Base-by-base conservation (phyloP, 2,888 invertebrate species). In the Cataglyphis albicans region DNA sequence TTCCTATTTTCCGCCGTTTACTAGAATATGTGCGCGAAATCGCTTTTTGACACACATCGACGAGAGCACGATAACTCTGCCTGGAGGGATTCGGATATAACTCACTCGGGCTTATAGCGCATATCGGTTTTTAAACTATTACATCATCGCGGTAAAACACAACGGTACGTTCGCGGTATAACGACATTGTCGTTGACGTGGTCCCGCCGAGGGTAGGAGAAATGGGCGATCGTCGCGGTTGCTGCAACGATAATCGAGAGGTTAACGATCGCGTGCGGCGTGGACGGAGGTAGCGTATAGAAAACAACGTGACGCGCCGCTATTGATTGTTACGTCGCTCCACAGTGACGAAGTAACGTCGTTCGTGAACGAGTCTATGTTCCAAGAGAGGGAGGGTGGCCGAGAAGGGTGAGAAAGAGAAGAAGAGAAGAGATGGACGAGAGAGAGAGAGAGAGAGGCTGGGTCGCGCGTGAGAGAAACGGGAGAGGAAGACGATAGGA, bases 271-370 rank as follows among this genome's bases (percentile, higher is more conserved):
- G 82, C 59, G 57, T 52, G 73, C 29, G 61, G 52, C 67, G 81
- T 75, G 86, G 84, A 82, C 78, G 82, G 67, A 84, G 84, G 87
- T 82, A 83, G 76, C 78, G 73, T 59, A 52, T 52, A 75, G 86
- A 90, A 90, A 89, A 90, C 90, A 86, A 87, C 76, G 81, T 81
- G 85, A 82, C 84, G 84, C 76, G 87, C 48, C 84, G 86, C 84
- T 89, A 89, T 89, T 80, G 89, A 89, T 90, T 90, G 89, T 85
- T 82, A 63, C 85, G 86, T 86, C 81, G 86, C 35, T 61, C 61
- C 81, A 73, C 55, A 81, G 73, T 81, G 29, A 73, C 38, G 29
- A 59, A 61, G 78, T 65, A 78, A 78, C 67, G 83, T 48, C 78
- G 73, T 81, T 81, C 41, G 75, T 82, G 48, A 70, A 68, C 81